Conservation (phyloP, 2,888 invertebrate genomes). For the Danaus chrysippus region DNA sequence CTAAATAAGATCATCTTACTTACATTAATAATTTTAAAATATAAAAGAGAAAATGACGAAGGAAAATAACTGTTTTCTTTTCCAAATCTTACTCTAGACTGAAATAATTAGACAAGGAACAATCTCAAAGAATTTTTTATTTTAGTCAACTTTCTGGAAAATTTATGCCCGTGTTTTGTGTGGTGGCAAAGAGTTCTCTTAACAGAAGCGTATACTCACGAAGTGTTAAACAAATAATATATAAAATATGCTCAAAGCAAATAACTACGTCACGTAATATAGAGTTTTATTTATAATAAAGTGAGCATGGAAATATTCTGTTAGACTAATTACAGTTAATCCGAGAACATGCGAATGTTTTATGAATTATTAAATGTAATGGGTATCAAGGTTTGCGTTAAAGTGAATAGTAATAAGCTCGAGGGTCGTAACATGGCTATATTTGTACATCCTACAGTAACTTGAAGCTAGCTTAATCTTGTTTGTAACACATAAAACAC, state of each 20-base stretch:
- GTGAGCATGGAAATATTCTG: not conserved
- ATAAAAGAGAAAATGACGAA: no score
- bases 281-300: not conserved
- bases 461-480: slow-evolving; percentile 30
- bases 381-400: slow-evolving; percentile 1
- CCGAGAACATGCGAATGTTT: not conserved
- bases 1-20: no score
- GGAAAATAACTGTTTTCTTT: no score
- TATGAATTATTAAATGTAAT: not conserved
- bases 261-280: not conserved
- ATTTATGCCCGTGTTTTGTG: not conserved
- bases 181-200: slow-evolving; percentile 1
- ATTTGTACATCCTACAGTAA: slow-evolving; percentile 10
- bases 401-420: not conserved
- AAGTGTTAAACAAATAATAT: not conserved
- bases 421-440: not conserved
- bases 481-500: slow-evolving; percentile 31
- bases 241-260: not conserved
- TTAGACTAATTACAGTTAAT: not conserved
- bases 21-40: no score
- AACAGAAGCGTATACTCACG: slow-evolving; percentile 10
- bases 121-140: slow-evolving; percentile 21
- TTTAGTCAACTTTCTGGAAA: slow-evolving; percentile 13
- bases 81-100: no score
- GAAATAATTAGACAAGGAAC: slow-evolving; percentile 7